Evolutionary conservation across 2,797 vertebrate genomes (phyloP), one percentile per base, ranked within the genome.

Genomic region (Liparis tanakae): DNA sequence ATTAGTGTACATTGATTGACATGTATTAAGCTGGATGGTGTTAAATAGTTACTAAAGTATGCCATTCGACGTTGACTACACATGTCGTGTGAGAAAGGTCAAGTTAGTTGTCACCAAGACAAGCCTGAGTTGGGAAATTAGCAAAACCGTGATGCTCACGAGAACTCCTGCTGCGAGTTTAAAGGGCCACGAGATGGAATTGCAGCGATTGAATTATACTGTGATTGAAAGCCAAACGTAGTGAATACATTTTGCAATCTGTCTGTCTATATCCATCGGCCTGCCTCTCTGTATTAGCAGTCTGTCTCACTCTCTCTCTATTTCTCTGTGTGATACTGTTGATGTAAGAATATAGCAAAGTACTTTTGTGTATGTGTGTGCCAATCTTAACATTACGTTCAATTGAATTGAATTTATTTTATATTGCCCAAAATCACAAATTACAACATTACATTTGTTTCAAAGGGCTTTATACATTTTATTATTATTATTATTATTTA

Each of bases 171-270:
- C 48, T 70, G 63, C 62, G 41, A 71, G 66, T 74, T 83, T 44
- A 80, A 82, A 72, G 50, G 72, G 87, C 92, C 91, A 93, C 81
- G 44, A 89, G 91, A 89, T 81, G 41, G 25, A 85, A 72, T 34
- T 57, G 48, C 73, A 78, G 79, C 54, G 81, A 77, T 75, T 68
- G 8, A 88, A 88, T 92, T 91, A 89, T 22, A 79, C 46, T 70
- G 44, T 91, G 86, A 92, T 91, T 92, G 75, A 87, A 73, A 78
- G 81, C 88, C 54, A 72, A 86, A 87, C 62, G 89, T 61, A 69
- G 22, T 77, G 66, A 86, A 92, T 91, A 85, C 82, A 58, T 89
- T 90, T 48, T 46, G 62, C 63, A 91, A 87, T 71, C 53, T 39
- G 48, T 83, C 76, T 76, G 46, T 73, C 15, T 57, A 4, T n/a